Evolutionary conservation across 2,113 vertebrate genomes (phyloP).

Genomic region (Epinephelus moara): DNA sequence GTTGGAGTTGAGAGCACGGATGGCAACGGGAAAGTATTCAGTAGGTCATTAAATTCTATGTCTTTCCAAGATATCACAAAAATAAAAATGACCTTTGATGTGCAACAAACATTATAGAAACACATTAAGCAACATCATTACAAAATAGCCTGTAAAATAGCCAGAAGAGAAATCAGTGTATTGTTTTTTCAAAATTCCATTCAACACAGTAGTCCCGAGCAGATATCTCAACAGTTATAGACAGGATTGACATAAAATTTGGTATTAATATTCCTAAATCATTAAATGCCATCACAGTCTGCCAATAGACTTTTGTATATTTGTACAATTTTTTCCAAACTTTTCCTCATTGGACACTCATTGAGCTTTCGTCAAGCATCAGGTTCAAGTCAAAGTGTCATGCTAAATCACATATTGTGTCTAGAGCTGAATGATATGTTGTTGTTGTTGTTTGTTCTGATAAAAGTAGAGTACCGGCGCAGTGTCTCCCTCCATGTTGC

Average conservation of each 20-base stretch:
- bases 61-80: background rate
- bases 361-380: background rate
- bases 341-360: background rate
- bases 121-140: background rate
- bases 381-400: background rate
- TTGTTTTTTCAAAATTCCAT: background rate
- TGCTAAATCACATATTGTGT: background rate
- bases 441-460: no score
- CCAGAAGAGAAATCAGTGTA: background rate
- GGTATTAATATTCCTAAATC: background rate
- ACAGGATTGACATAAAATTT: background rate
- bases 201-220: background rate
- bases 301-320: background rate
- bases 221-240: background rate
- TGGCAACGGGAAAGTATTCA: background rate
- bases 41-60: background rate
- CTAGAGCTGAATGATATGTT: no score
- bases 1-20: no score
- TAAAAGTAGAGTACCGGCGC: no score
- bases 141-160: background rate
- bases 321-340: background rate
- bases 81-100: background rate
- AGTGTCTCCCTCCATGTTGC: no score
- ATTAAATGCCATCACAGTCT: background rate
- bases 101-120: background rate